phyloP scores from a whole-genome alignment of 2,888 invertebrate genomes.

The Cecidostiba fungosa region DNA sequence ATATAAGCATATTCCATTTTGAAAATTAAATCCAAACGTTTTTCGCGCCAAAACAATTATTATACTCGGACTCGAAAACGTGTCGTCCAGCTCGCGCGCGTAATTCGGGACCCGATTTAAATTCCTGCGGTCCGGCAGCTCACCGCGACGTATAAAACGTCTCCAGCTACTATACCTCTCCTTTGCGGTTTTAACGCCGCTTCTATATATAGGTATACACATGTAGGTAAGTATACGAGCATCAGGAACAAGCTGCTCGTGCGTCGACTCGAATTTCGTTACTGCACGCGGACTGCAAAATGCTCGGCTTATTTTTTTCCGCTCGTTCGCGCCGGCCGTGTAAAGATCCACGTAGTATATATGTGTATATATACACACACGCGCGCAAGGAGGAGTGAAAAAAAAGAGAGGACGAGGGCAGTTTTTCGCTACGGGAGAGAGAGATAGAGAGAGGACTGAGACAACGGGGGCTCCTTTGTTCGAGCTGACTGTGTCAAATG shows the following conservation, averaged over 20 bases:
- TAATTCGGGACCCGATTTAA: slow-evolving; percentile 59
- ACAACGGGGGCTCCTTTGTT: slow-evolving; percentile 29
- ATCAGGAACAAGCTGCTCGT: slow-evolving; percentile 8
- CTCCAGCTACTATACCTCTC: background rate
- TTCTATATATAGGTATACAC: background rate
- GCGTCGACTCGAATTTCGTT: slow-evolving; percentile 34
- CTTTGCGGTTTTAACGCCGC: slow-evolving; percentile 33
- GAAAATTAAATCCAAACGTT: background rate
- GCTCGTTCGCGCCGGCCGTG: background rate
- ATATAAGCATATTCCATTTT: background rate
- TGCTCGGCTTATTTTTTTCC: slow-evolving; percentile 20
- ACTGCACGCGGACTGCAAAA: background rate
- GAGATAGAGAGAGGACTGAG: background rate
- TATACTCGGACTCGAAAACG: background rate
- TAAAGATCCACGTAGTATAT: background rate
- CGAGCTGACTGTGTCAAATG: slow-evolving; percentile 44
- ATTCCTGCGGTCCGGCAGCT: slow-evolving; percentile 50
- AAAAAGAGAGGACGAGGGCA: background rate
- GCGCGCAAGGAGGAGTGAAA: background rate
- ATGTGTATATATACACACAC: background rate
- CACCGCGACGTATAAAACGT: slow-evolving; percentile 5
- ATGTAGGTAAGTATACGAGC: too few species aligned
- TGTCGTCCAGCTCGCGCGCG: slow-evolving; percentile 39
- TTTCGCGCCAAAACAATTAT: background rate
- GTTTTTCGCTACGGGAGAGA: slow-evolving; percentile 3